Conservation (phyloP, 2,113 vertebrate species). For the western clawed frog (Xenopus tropicalis) region DNA sequence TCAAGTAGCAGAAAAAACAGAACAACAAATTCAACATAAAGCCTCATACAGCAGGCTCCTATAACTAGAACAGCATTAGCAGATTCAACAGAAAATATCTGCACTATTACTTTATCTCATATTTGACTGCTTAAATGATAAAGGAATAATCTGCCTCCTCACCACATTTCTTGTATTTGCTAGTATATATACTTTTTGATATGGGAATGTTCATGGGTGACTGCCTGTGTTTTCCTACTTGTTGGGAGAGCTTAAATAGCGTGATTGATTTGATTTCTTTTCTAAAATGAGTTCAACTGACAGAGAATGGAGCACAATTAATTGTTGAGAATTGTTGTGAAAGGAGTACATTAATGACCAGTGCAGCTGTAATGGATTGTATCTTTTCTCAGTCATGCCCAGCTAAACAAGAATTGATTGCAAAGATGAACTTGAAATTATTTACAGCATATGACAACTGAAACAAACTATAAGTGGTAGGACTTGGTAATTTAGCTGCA, state of each 20-base stretch:
- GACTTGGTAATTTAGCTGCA: no score
- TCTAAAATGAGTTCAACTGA: constrained; percentile 49
- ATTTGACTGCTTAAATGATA: no score
- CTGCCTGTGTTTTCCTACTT: constrained; percentile 43
- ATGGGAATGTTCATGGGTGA: constrained; percentile 31
- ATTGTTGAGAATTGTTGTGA: constrained; percentile 45
- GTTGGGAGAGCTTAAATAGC: constrained; percentile 46
- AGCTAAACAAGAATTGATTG: constrained; percentile 38
- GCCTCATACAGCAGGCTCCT: no score
- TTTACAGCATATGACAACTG: constrained; percentile 6
- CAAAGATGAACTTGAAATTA: constrained; percentile 44
- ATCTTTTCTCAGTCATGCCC: constrained; percentile 45
- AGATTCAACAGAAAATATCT: no score
- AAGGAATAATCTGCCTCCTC: no score
- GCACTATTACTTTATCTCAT: no score
- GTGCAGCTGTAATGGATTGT: constrained; percentile 48
- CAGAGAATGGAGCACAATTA: constrained; percentile 50
- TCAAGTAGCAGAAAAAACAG: no score
- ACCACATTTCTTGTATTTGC: no score
- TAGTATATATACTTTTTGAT: no score
- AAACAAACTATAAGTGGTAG: no score
- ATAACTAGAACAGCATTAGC: no score
- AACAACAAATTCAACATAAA: no score
- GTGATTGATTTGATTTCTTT: constrained; percentile 47
- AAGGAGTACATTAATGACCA: constrained; percentile 46